Evolutionary conservation across 64 coral and sea anemone species (phyloP), one percentile per base, ranked within the genome.

Genomic region (Actinia equina): DNA sequence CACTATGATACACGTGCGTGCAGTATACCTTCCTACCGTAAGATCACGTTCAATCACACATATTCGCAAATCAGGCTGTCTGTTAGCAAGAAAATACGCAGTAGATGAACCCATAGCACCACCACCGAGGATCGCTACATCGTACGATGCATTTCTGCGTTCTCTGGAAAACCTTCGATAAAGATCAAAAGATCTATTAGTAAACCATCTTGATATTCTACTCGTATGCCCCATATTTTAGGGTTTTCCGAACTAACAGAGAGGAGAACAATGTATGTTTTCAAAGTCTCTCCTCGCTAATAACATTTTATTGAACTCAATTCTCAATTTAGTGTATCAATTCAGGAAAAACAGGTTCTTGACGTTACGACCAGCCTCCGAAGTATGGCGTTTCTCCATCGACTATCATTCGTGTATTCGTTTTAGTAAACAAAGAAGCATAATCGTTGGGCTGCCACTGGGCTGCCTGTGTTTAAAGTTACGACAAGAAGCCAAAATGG

Each of bases 21-120:
- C 69, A 65, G 22, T 22, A 65, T n/a, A 22, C 17, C 1, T 2
- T 30, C 87, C 83, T 89, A 99, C 97, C 85, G 85, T 76, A 13
- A 85, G 88, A 84, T 99, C 97, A 15, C 86, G 77, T 85, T 99
- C 97, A 18, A 99, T 90, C 19, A 99, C 97, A 63, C 97, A 99
- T 67, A 99, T 91, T 80, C 83, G 85, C 52, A 83, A 79, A 26
- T 45, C 55, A 43, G 87, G 64, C 44, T 89, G 88, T 91, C 90
- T 92, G 15, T 82, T 77, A 3, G 97, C 97, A 12, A 99, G 55
- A 91, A 95, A 95, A 54, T 93, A 99, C 1, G 97, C 97, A 12
- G 97, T 77, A 86, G 93, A 92, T 2, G 93, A 87, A 3, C 97
- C 97, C 91, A 99, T 95, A 4, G 85, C 63, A 16, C 97, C 97